Evolutionary conservation across 2,113 vertebrate species (phyloP).

Genomic region (Strix uralensis): DNA sequence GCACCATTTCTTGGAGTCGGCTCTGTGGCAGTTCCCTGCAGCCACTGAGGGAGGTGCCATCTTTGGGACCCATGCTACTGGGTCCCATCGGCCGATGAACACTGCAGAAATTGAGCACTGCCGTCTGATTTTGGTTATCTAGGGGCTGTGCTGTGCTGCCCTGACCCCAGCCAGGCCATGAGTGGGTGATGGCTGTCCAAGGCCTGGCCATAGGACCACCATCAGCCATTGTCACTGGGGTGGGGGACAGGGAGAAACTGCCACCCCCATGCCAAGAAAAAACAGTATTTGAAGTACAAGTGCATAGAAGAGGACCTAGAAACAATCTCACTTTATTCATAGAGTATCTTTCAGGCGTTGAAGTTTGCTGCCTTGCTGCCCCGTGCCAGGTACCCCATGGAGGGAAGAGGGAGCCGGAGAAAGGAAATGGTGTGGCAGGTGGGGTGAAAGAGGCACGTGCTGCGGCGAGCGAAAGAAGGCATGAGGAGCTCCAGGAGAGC

Average conservation of each 20-base stretch:
- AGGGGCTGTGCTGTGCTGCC: not conserved
- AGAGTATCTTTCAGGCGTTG: not conserved
- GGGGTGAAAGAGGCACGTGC: rapidly evolving
- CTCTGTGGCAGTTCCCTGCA: not conserved
- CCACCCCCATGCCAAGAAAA: not conserved
- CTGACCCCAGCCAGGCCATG: not conserved
- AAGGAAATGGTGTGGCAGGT: not conserved
- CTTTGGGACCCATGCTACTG: not conserved
- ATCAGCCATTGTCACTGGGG: not conserved
- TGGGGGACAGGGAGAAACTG: not conserved
- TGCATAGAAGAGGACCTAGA: not conserved
- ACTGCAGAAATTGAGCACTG: not conserved
- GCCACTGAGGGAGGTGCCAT: rapidly evolving
- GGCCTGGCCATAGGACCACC: not conserved
- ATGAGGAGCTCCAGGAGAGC: not conserved
- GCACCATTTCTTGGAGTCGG: not conserved
- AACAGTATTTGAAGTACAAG: not conserved
- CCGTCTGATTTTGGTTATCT: not conserved
- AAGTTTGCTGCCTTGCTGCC: not conserved
- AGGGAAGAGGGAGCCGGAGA: not conserved
- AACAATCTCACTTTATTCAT: not conserved
- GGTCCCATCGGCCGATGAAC: rapidly evolving
- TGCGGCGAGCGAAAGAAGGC: rapidly evolving
- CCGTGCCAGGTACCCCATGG: not conserved
- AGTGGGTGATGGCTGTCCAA: no score